Conservation (phyloP, 1,140 invertebrate genomes). For the Polyergus mexicanus region DNA sequence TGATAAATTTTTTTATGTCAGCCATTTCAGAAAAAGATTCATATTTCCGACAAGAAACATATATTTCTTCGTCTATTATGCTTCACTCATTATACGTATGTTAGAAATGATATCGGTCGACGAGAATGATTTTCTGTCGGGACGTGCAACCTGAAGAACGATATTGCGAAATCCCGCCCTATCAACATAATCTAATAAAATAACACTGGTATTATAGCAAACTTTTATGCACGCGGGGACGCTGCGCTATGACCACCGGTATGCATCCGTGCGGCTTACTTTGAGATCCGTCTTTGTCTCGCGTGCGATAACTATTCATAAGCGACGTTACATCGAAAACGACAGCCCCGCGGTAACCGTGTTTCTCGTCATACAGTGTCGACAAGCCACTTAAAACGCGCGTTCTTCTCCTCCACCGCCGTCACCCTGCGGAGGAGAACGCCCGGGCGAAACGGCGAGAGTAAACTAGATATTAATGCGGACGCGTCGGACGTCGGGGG, state of each 20-base stretch:
- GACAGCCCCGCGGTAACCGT: constrained; percentile 73
- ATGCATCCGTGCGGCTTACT: constrained; percentile 31
- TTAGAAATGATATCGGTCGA: constrained; percentile 6
- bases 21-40: neutral
- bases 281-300: constrained; percentile 59
- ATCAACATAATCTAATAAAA: constrained; percentile 37
- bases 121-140: constrained; percentile 18
- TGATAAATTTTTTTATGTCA: neutral
- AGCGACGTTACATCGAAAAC: constrained; percentile 71
- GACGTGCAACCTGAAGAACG: constrained; percentile 3
- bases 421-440: constrained; percentile 28
- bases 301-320: constrained; percentile 76
- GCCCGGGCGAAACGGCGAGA: constrained; percentile 67
- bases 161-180: neutral
- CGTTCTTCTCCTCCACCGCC: neutral
- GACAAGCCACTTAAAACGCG: constrained; percentile 74
- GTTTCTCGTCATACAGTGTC: constrained; percentile 76
- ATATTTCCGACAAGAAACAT: neutral
- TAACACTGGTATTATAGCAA: constrained; percentile 14
- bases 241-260: constrained; percentile 10
- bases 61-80: constrained; percentile 1
- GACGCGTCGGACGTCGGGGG: constrained; percentile 67
- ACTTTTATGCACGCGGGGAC: constrained; percentile 7
- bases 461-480: constrained; percentile 77
- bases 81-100: neutral